Base-by-base conservation (phyloP, 2,797 vertebrate species). In the Muraenolepis orangiensis region DNA sequence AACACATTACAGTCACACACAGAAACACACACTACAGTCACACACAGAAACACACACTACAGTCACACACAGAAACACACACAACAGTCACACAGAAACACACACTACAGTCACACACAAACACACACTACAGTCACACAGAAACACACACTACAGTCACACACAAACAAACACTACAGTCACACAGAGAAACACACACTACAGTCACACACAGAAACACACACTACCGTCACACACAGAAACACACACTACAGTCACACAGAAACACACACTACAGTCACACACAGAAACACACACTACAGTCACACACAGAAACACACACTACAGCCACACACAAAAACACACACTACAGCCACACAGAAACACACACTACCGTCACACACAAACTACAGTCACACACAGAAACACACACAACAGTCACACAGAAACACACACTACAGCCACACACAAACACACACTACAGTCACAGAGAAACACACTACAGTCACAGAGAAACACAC, bases 1-100 rank as follows among this genome's bases (percentile, higher is more conserved):
- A n/a, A n/a, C n/a, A n/a, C n/a, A n/a, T n/a, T n/a, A 73, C 13
- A 57, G 18, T 28, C 11, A 69, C 40, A 68, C 34, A 42, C 73
- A 69, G 7, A 57, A 32, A 42, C 14, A 30, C 31, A 40, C 34
- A 66, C 2, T 31, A 40, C 18, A 42, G n/a, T n/a, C n/a, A n/a
- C 38, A 30, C n/a, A 57, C 29, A 34, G n/a, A 72, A 6, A n/a
- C 26, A 32, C 29, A 57, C 1, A 66, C 11, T n/a, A n/a, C n/a
- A n/a, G n/a, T n/a, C n/a, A n/a, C 32, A 34, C 32, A 34, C 32
- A 34, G 32, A 26, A 11, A 42, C 12, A 11, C 40, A 69, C 7
- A 74, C 20, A 61, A n/a, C 2, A 34, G 18, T 31, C 51, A 32
- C 18, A 42, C 30, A 72, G 40, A 66, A 31, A 73, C 20, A 32